These are phyloP conservation scores for Diloba caeruleocephala DNA, from an alignment of 2,888 invertebrate genomes.

Conservation along the genomic window DNA sequence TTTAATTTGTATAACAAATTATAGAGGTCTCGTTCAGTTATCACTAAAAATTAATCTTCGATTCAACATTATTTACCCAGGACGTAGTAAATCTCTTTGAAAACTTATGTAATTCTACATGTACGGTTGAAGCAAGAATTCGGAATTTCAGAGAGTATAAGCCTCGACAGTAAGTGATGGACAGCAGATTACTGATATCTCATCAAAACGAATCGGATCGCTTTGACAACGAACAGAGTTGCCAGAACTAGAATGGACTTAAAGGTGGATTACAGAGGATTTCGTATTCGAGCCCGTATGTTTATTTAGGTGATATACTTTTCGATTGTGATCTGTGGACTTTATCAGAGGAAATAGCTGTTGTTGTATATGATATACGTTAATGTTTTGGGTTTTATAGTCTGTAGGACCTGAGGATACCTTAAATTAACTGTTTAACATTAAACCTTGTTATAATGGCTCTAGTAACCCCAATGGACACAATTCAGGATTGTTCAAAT, in stretches of 20 bases:
- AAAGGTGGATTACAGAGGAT: conserved; percentile 18
- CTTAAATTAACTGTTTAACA: too few species aligned
- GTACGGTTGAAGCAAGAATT: conserved; percentile 4
- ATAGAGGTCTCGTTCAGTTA: too few species aligned
- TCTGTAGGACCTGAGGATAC: too few species aligned
- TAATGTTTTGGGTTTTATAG: background rate
- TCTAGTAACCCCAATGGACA: too few species aligned
- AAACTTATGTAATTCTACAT: background rate
- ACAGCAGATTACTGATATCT: conserved; percentile 45
- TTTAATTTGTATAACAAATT: too few species aligned
- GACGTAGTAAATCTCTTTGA: background rate
- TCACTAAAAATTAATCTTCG: background rate
- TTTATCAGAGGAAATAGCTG: background rate
- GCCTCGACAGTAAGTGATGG: conserved; percentile 32
- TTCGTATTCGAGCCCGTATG: conserved; percentile 10
- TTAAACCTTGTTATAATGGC: too few species aligned
- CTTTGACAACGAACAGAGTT: conserved; percentile 35
- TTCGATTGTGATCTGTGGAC: background rate
- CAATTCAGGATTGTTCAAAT: too few species aligned
- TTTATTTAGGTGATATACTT: conserved; percentile 10
- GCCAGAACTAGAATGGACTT: conserved; percentile 30
- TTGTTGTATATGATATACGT: background rate
- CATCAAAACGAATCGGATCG: conserved; percentile 34
- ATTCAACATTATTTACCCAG: background rate
- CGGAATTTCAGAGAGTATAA: conserved; percentile 23